A percentile compares a stretch with the other conserved stretches of the same genome.
Conservation (phyloP, 2,888 invertebrate species). For the Seira musarum region DNA sequence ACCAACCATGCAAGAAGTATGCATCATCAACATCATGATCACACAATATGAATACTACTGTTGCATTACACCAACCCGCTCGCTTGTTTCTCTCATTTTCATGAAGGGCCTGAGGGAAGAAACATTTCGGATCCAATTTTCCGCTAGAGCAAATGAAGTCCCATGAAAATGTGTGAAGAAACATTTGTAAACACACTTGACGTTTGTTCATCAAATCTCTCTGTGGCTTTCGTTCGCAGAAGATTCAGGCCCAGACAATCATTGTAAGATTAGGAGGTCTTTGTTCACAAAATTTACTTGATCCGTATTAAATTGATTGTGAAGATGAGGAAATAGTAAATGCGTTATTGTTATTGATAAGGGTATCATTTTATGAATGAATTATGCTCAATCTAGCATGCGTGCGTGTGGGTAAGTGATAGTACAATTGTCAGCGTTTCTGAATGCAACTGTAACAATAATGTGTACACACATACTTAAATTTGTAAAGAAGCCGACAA, state of each 20-base stretch:
- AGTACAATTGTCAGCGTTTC: too few relatives aligned
- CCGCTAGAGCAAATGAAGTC: constrained; percentile 32
- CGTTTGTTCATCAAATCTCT: background rate
- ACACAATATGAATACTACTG: too few relatives aligned
- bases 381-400: background rate
- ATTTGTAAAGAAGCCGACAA: constrained; percentile 43
- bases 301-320: constrained; percentile 35
- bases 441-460: constrained; percentile 1
- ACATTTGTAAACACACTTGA: constrained; percentile 23
- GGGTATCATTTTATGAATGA: too few relatives aligned
- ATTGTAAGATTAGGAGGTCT: constrained; percentile 50
- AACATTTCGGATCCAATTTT: constrained; percentile 46
- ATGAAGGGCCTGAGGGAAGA: too few relatives aligned
- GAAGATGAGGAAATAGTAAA: constrained; percentile 30
- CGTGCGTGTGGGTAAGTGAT: too few relatives aligned
- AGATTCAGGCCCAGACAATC: constrained; percentile 36
- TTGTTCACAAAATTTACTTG: constrained; percentile 59
- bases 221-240: constrained; percentile 14
- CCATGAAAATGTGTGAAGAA: constrained; percentile 36
- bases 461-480: constrained; percentile 50
- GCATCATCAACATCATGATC: too few relatives aligned
- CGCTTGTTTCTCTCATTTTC: too few relatives aligned
- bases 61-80: too few relatives aligned
- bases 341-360: constrained; percentile 24
- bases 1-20: too few relatives aligned